Conservation (phyloP, 2,888 invertebrate species). For the Tipula helvola region DNA sequence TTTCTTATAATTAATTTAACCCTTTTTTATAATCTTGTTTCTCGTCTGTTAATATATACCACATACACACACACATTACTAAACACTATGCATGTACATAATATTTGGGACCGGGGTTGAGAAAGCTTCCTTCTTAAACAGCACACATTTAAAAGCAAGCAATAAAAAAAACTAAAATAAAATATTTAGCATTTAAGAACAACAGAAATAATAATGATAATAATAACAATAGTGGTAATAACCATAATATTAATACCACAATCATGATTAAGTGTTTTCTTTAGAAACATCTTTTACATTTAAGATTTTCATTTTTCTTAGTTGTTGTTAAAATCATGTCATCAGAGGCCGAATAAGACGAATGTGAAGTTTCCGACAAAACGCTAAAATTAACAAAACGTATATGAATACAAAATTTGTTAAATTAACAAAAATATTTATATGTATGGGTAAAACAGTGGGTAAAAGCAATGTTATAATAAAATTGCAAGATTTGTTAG, state of each 20-base stretch:
- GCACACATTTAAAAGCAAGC: neutral
- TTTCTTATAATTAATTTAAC: conserved; percentile 4
- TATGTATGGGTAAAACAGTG: no score
- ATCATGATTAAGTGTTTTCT: neutral
- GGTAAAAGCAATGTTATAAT: no score
- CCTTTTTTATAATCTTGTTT: neutral
- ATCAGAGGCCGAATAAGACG: neutral
- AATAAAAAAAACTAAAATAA: neutral
- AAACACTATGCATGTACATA: neutral
- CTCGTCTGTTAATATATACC: neutral
- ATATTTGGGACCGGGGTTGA: neutral
- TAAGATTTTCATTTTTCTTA: neutral
- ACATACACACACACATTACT: neutral
- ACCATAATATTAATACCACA: neutral
- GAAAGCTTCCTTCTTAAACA: neutral
- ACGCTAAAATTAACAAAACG: no score
- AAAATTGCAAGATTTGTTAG: no score
- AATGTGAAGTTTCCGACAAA: no score
- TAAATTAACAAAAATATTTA: no score
- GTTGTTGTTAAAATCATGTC: neutral
- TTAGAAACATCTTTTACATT: neutral
- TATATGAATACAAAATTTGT: no score
- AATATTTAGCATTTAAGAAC: neutral
- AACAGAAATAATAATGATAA: neutral
- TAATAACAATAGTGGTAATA: neutral